Evolutionary conservation across 2,797 vertebrate species (phyloP), one percentile per base, ranked within the genome.

Genomic region (Todus mexicanus): DNA sequence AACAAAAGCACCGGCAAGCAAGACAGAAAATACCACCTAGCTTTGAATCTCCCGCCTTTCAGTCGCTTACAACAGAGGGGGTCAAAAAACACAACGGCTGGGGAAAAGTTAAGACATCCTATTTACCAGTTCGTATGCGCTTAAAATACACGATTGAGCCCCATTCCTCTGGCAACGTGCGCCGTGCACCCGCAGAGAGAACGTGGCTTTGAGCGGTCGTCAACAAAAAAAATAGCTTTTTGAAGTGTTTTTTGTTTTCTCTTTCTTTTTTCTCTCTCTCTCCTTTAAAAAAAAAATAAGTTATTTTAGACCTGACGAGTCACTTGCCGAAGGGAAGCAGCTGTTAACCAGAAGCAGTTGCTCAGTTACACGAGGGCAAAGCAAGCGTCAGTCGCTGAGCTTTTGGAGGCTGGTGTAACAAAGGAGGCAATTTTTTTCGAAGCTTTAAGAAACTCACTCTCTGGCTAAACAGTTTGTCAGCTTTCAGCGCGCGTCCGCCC

Each of bases 281-380:
- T 71, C 45, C 73, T 94, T 94, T n/a, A n/a, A n/a, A 93, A 95
- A 96, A 96, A 96, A 94, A 94, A 95, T 90, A 96, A 95, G 90
- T 96, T 96, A 93, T 90, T 89, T 95, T 82, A 87, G 84, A 93
- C 73, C 65, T 92, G 89, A 90, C 93, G 93, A 91, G 88, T 94
- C 94, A 91, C 53, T 95, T 69, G 83, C 94, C 82, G 78, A 88
- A 92, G 68, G 70, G 88, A 96, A 94, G 84, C 89, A 94, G 94
- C 87, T 94, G 87, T 96, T 96, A 87, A 95, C 95, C 75, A 93
- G 90, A 92, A 95, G 95, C 91, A 86, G 92, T 94, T 85, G 82
- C 79, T 90, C 53, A 33, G 87, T 94, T 92, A 95, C 60, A 91
- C 73, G 73, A 83, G 68, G 51, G 76, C 77, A 92, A 84, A 87